These are phyloP conservation scores for Diprion similis DNA, from an alignment of 1,140 invertebrate genomes.

Conservation along the genomic window DNA sequence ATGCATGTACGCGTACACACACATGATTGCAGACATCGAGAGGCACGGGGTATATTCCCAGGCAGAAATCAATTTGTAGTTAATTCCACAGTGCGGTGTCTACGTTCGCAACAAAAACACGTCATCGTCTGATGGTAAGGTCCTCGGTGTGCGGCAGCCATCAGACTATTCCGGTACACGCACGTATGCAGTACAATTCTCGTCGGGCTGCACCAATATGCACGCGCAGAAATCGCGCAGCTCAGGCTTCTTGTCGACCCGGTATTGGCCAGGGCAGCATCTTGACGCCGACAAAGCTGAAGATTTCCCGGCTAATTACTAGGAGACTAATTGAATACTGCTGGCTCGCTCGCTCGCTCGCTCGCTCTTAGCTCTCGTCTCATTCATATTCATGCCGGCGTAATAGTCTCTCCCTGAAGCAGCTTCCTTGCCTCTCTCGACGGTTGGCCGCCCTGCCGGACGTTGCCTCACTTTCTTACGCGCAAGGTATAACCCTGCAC, in stretches of 20 bases:
- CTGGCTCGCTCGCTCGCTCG: constrained; percentile 12
- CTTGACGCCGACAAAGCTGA: constrained; percentile 57
- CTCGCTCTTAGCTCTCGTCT: constrained; percentile 29
- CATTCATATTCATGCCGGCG: constrained; percentile 60
- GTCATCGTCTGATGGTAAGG: background rate
- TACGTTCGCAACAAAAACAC: background rate
- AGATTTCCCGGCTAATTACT: constrained; percentile 65
- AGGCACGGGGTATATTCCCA: background rate
- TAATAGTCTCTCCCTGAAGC: constrained; percentile 55
- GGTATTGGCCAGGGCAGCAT: constrained; percentile 50
- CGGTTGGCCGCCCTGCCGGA: constrained; percentile 26
- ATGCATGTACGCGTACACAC: too few relatives aligned
- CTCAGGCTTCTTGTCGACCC: constrained; percentile 33
- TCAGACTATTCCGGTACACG: background rate
- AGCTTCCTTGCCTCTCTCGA: constrained; percentile 49
- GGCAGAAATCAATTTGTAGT: constrained; percentile 7
- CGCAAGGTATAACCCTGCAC: constrained; percentile 44
- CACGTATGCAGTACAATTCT: background rate
- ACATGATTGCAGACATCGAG: too few relatives aligned
- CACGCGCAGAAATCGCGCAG: background rate
- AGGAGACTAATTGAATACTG: constrained; percentile 54
- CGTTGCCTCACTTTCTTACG: constrained; percentile 38
- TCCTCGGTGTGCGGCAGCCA: too few relatives aligned
- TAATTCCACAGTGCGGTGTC: constrained; percentile 5
- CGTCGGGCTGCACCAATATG: background rate